phyloP scores from a whole-genome alignment of 1,140 invertebrate genomes.

The Monomorium pharaonis region DNA sequence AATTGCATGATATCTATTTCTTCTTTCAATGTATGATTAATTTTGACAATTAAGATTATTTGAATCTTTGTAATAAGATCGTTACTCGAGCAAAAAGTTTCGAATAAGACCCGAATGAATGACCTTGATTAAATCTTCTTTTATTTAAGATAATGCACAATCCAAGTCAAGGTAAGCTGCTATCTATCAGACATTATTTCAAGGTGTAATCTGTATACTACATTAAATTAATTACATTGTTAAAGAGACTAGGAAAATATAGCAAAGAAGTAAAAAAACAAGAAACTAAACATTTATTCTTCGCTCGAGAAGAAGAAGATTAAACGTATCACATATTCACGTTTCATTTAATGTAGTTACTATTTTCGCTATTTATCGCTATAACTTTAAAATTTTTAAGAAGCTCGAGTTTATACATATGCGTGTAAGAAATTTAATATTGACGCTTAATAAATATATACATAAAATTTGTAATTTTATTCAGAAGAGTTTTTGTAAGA shows the following conservation, averaged over 20 bases:
- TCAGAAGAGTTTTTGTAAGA: background rate
- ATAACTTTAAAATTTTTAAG: background rate
- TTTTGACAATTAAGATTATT: background rate
- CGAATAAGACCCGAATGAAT: background rate
- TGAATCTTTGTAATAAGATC: background rate
- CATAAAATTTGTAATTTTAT: background rate
- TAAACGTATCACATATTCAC: background rate
- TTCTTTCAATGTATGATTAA: background rate
- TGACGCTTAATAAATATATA: background rate
- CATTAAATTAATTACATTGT: background rate
- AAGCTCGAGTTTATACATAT: background rate
- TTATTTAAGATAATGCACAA: constrained; percentile 12
- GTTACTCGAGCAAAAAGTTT: constrained; percentile 26
- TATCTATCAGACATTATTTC: background rate
- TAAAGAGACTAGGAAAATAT: background rate
- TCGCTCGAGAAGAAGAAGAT: background rate
- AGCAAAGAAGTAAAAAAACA: background rate
- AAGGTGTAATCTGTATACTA: background rate
- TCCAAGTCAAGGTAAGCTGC: constrained; percentile 60
- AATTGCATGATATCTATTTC: too few relatives aligned
- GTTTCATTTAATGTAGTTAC: background rate
- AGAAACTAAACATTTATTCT: background rate
- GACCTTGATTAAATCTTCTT: background rate
- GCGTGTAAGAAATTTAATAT: background rate
- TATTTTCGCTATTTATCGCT: background rate